phyloP scores from a whole-genome alignment of 2,797 vertebrate genomes.

The Psittacula derbiana region DNA sequence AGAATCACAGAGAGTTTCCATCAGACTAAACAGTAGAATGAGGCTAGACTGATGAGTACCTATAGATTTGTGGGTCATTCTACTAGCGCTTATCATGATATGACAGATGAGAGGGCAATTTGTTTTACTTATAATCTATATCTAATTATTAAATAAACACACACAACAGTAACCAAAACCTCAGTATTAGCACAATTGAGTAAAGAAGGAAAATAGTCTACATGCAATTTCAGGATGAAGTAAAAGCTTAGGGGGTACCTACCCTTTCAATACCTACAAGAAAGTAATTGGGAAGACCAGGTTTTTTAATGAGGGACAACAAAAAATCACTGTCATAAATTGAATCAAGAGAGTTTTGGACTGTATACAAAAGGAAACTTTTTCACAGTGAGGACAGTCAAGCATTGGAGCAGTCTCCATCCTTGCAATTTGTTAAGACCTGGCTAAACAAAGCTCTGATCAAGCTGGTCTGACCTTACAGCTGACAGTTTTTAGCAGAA shows the following conservation, averaged over 20 bases:
- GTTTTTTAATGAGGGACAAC: background rate
- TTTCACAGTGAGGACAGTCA: background rate
- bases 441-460: background rate
- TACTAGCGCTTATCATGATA: background rate
- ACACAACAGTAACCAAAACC: background rate
- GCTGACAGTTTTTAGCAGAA: background rate
- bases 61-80: background rate
- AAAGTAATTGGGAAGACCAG: background rate
- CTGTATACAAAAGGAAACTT: fast-evolving
- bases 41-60: background rate
- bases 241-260: background rate
- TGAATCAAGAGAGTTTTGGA: background rate
- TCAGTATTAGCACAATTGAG: background rate
- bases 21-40: background rate
- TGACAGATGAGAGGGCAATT: background rate
- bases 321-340: background rate
- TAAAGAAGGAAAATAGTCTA: background rate
- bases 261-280: background rate
- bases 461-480: background rate
- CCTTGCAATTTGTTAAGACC: background rate
- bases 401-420: background rate
- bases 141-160: background rate
- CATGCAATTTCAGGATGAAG: background rate
- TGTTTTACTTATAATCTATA: background rate
- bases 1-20: background rate